Conservation (phyloP, 2,113 vertebrate species). For the Campylorhamphus procurvoides region DNA sequence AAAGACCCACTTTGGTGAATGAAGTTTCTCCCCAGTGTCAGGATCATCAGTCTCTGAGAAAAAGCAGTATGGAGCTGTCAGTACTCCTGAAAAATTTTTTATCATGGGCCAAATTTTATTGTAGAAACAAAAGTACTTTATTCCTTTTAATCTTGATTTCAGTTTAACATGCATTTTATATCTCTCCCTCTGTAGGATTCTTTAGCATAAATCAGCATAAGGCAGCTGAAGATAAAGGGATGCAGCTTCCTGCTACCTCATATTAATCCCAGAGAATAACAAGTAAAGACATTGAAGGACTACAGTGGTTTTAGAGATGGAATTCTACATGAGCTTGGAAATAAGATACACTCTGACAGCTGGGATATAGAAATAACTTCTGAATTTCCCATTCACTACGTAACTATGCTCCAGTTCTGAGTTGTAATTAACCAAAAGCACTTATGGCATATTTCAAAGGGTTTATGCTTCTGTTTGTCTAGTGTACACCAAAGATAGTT, state of each 20-base stretch:
- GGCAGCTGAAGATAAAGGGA: neutral
- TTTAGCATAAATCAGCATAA: neutral
- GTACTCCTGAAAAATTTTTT: neutral
- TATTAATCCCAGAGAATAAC: neutral
- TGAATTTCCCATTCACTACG: neutral
- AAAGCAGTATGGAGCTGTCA: neutral
- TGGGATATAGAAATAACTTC: neutral
- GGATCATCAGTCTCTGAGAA: neutral
- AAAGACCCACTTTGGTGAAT: accelerated
- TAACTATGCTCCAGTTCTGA: neutral
- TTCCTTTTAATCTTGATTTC: neutral
- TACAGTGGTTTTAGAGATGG: neutral
- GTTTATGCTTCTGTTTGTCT: neutral
- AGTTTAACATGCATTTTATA: neutral
- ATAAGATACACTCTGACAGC: neutral
- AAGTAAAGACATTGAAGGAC: neutral
- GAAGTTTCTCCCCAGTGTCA: neutral
- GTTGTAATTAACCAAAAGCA: neutral
- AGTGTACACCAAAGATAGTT: neutral
- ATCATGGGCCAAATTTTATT: neutral
- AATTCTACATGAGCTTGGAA: neutral
- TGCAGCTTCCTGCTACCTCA: neutral
- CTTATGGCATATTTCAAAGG: neutral
- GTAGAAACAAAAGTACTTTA: neutral
- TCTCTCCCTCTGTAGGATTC: neutral